A percentile compares a stretch with the other conserved stretches of the same genome.
phyloP scores from a whole-genome alignment of 2,888 invertebrate genomes.

The Eristalinus sepulchralis region DNA sequence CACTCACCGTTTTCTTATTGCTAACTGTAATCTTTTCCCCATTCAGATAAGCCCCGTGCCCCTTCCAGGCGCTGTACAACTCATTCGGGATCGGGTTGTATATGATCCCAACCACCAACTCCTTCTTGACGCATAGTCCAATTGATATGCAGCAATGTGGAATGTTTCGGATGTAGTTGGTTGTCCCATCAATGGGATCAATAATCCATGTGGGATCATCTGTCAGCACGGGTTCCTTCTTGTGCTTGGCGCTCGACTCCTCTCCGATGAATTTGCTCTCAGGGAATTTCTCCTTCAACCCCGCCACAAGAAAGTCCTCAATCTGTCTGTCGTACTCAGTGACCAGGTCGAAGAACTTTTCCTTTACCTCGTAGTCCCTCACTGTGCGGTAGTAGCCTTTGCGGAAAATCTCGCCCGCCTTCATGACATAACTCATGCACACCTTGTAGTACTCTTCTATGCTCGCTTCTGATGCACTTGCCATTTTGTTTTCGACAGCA shows the following conservation, averaged over 20 bases:
- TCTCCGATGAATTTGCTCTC: constrained; percentile 90
- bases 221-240: constrained; percentile 81
- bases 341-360: constrained; percentile 86
- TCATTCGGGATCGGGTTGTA: constrained; percentile 89
- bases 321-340: constrained; percentile 90
- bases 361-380: constrained; percentile 81
- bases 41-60: constrained; percentile 89
- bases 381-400: constrained; percentile 78
- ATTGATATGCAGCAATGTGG: constrained; percentile 88
- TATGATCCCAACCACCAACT: constrained; percentile 86
- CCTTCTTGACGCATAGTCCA: constrained; percentile 83
- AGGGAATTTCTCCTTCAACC: constrained; percentile 83
- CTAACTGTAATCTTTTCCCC: constrained; percentile 83
- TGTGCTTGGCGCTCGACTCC: constrained; percentile 81
- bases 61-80: constrained; percentile 87
- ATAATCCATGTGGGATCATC: constrained; percentile 92
- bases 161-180: constrained; percentile 89
- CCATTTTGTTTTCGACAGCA: constrained; percentile 18
- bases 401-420: constrained; percentile 78
- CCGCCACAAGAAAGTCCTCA: constrained; percentile 86
- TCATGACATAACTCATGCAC: constrained; percentile 77
- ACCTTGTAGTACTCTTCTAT: constrained; percentile 77
- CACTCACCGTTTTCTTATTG: constrained; percentile 76
- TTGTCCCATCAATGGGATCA: constrained; percentile 94
- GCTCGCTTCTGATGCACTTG: neutral